A percentile compares a stretch with the other conserved stretches of the same genome.
Conservation (phyloP, 2,113 vertebrate genomes). For the Rhegmatorhina hoffmannsi region DNA sequence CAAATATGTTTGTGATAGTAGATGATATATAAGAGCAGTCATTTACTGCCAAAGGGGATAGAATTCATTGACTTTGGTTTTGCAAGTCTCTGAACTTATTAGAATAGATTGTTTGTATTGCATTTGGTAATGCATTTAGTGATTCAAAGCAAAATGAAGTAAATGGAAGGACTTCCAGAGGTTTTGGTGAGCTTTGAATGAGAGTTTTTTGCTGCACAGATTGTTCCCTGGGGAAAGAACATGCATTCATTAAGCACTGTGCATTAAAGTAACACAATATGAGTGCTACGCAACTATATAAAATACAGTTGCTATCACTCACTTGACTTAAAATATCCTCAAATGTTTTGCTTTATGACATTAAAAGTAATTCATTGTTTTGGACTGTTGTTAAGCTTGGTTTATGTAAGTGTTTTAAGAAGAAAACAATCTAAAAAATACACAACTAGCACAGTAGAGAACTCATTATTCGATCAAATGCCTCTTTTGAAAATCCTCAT, state of each 20-base stretch:
- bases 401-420: background rate
- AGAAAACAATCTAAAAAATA: background rate
- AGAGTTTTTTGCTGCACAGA: background rate
- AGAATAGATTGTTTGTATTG: background rate
- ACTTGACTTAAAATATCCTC: background rate
- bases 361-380: background rate
- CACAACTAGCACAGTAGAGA: background rate
- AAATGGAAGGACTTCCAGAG: constrained; percentile 1
- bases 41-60: background rate
- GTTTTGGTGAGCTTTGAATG: constrained; percentile 19
- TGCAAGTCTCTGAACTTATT: background rate
- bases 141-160: background rate
- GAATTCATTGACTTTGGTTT: background rate
- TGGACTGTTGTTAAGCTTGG: background rate
- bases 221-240: background rate
- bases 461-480: constrained; percentile 10
- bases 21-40: background rate
- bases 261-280: background rate
- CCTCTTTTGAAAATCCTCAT: constrained; percentile 1
- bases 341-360: constrained; percentile 8
- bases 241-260: background rate
- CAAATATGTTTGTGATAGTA: background rate
- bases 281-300: background rate
- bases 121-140: background rate
- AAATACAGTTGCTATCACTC: constrained; percentile 19